Conservation (phyloP, 2,113 vertebrate genomes). For the Tragelaphus scriptus region DNA sequence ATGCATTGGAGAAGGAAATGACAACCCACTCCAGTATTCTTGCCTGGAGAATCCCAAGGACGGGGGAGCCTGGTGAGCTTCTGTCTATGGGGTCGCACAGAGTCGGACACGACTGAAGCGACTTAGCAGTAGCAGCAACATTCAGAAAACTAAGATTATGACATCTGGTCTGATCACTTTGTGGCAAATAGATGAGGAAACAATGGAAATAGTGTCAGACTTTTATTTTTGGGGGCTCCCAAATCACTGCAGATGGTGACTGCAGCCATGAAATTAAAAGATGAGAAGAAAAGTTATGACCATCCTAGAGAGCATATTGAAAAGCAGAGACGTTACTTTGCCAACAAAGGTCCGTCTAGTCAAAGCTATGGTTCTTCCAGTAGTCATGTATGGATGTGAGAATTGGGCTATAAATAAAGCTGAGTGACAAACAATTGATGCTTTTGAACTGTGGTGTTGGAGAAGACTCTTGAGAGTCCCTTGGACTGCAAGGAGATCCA, state of each 20-base stretch:
- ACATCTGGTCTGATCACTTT: neutral
- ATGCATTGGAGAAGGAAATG: too few relatives aligned
- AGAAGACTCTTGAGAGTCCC: neutral
- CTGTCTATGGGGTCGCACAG: too few relatives aligned
- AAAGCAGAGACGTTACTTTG: neutral
- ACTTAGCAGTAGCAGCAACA: neutral
- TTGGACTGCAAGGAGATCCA: neutral
- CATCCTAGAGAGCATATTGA: neutral
- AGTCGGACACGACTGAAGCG: too few relatives aligned
- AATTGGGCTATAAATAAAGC: neutral
- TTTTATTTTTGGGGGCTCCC: neutral
- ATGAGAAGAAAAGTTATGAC: neutral
- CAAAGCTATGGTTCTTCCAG: neutral
- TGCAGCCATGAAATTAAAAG: neutral
- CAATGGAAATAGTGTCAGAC: neutral
- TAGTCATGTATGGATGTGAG: neutral
- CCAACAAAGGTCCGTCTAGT: neutral
- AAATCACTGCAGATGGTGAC: neutral
- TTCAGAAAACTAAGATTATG: neutral
- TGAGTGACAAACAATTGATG: neutral
- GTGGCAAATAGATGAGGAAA: neutral
- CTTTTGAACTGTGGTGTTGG: neutral
- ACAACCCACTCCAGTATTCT: too few relatives aligned
- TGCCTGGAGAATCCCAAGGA: too few relatives aligned
- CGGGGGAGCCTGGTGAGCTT: too few relatives aligned